A percentile compares a stretch with the other conserved stretches of the same genome.
Conservation (phyloP, 1,140 invertebrate genomes). For the Polypedilum vanderplanki region DNA sequence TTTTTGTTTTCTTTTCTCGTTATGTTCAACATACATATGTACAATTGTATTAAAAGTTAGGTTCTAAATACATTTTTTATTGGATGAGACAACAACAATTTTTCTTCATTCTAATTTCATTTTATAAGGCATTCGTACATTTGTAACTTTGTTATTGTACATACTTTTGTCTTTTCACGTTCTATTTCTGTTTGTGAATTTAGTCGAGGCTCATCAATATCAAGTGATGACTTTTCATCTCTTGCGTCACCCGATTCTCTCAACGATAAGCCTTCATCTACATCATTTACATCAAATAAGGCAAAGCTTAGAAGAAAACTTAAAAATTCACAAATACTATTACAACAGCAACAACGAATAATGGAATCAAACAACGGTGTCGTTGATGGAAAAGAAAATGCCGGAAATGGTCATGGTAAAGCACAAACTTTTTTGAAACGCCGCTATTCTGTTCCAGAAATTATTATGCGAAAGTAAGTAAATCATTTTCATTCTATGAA, state of each 20-base stretch:
- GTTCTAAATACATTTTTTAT: background rate
- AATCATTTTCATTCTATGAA: background rate
- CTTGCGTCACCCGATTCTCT: slow-evolving; percentile 3
- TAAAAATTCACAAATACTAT: background rate
- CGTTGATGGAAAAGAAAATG: background rate
- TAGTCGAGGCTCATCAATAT: slow-evolving; percentile 11
- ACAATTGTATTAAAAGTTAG: too few relatives aligned
- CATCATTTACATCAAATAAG: background rate
- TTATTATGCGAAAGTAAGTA: slow-evolving; percentile 31
- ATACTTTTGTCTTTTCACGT: background rate
- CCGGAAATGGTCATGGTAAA: background rate
- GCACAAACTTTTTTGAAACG: background rate
- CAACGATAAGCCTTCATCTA: background rate
- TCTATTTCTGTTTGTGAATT: background rate
- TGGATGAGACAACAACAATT: slow-evolving; percentile 15
- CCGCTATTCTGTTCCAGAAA: slow-evolving; percentile 30
- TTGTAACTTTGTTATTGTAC: background rate
- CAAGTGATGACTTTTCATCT: slow-evolving; percentile 13
- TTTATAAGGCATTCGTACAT: background rate
- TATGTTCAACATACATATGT: too few relatives aligned
- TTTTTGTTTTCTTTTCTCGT: background rate
- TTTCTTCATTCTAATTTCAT: background rate
- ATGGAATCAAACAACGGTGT: background rate
- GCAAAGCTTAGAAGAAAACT: background rate
- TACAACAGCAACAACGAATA: background rate